Conservation (phyloP, 2,113 vertebrate genomes). For the Ageneiosus marmoratus region DNA sequence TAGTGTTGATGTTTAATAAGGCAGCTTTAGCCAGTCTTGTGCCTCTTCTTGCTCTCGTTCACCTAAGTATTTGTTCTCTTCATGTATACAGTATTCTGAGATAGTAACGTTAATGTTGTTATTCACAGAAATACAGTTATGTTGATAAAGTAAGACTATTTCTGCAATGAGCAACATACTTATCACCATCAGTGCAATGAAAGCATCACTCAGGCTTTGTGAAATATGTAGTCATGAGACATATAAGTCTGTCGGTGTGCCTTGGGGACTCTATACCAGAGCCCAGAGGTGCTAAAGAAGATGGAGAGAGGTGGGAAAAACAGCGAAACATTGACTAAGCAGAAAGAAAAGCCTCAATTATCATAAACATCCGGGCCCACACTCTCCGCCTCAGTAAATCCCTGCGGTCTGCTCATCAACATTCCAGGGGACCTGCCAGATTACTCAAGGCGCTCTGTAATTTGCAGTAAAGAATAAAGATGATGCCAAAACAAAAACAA, state of each 20-base stretch:
- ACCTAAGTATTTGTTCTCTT: not conserved
- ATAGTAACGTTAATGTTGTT: not conserved
- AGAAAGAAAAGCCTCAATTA: slow-evolving; percentile 69
- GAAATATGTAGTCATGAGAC: slow-evolving; percentile 35
- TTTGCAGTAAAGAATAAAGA: slow-evolving; percentile 79
- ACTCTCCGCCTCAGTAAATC: slow-evolving; percentile 66
- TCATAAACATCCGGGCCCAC: slow-evolving; percentile 70
- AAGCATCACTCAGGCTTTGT: slow-evolving; percentile 13
- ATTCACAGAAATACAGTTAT: slow-evolving; percentile 15
- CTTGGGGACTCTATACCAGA: slow-evolving; percentile 22
- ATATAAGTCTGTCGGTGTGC: slow-evolving; percentile 16
- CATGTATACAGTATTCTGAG: not conserved
- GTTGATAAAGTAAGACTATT: slow-evolving; percentile 25
- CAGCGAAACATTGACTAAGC: slow-evolving; percentile 43
- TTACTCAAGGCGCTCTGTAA: slow-evolving; percentile 72
- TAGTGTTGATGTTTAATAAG: slow-evolving; percentile 17
- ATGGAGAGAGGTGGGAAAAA: slow-evolving; percentile 49
- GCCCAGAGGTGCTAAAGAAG: slow-evolving; percentile 33
- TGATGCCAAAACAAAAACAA: slow-evolving; percentile 78
- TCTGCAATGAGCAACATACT: slow-evolving; percentile 28
- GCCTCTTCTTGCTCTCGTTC: not conserved
- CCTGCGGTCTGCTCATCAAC: slow-evolving; percentile 64
- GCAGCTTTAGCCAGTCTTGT: not conserved
- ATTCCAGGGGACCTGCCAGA: slow-evolving; percentile 66
- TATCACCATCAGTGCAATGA: slow-evolving; percentile 22